These are phyloP conservation scores for Formicarius rufipectus DNA, from an alignment of 2,113 vertebrate genomes.

Conservation along the genomic window DNA sequence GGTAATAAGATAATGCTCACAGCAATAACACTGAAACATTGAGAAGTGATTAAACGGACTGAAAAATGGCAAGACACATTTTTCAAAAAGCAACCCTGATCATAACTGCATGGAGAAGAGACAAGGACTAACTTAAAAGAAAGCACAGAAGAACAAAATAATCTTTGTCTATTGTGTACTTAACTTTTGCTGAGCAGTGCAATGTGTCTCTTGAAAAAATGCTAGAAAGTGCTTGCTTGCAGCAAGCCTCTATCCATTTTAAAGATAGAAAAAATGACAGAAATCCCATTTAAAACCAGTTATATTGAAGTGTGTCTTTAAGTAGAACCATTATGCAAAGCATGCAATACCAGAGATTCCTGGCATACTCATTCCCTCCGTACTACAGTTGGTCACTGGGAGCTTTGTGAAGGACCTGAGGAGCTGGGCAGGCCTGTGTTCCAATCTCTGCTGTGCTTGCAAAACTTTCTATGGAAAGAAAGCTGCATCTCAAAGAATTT, in stretches of 20 bases:
- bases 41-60: not conserved
- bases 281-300: not conserved
- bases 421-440: not conserved
- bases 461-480: not conserved
- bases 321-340: constrained; percentile 15
- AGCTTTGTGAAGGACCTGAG: not conserved
- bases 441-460: not conserved
- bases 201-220: not conserved
- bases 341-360: constrained; percentile 12
- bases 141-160: not conserved
- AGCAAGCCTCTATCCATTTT: not conserved
- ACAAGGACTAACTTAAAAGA: not conserved
- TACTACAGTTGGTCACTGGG: not conserved
- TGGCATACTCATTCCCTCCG: not conserved
- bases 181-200: not conserved
- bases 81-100: not conserved
- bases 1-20: not conserved
- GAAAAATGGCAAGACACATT: not conserved
- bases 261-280: not conserved
- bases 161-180: not conserved
- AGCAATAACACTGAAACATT: not conserved
- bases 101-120: not conserved
- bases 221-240: not conserved
- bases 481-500: not conserved
- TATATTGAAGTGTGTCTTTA: not conserved